Conservation (phyloP, 35 echinoderm and acorn worm species). For the Ophioderma brevispina region DNA sequence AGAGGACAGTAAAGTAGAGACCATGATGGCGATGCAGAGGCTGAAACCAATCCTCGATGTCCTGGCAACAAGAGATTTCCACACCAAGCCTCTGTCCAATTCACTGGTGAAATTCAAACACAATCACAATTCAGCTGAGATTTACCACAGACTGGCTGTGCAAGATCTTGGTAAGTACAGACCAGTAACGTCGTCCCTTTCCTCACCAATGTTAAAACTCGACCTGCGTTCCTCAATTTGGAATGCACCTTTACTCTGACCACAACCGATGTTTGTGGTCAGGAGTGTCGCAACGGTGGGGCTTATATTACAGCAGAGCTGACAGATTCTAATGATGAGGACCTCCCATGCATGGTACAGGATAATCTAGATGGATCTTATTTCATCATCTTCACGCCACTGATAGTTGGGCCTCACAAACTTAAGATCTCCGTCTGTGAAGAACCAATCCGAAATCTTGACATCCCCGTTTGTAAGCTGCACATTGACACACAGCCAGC, state of each 20-base stretch:
- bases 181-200: slow-evolving; percentile 46
- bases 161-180: slow-evolving; percentile 41
- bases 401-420: slow-evolving; percentile 16
- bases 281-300: slow-evolving; percentile 27
- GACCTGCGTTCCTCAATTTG: slow-evolving; percentile 43
- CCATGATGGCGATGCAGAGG: slow-evolving; percentile 39
- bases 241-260: slow-evolving; percentile 39
- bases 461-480: slow-evolving; percentile 29
- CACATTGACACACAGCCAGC: slow-evolving; percentile 28
- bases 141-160: slow-evolving; percentile 25
- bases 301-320: slow-evolving; percentile 29
- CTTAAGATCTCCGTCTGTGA: slow-evolving; percentile 33
- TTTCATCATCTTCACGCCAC: slow-evolving; percentile 33
- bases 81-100: slow-evolving; percentile 52
- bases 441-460: slow-evolving; percentile 36
- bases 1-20: slow-evolving; percentile 25
- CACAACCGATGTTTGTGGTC: slow-evolving; percentile 38
- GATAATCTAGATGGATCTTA: slow-evolving; percentile 61
- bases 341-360: slow-evolving; percentile 22
- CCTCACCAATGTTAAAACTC: slow-evolving; percentile 24
- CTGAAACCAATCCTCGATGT: slow-evolving; percentile 25
- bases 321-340: neutral
- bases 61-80: slow-evolving; percentile 25
- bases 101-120: slow-evolving; percentile 44
- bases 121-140: slow-evolving; percentile 37